These are phyloP conservation scores for Habrosyne pyritoides DNA, from an alignment of 2,888 invertebrate genomes.

Conservation along the genomic window DNA sequence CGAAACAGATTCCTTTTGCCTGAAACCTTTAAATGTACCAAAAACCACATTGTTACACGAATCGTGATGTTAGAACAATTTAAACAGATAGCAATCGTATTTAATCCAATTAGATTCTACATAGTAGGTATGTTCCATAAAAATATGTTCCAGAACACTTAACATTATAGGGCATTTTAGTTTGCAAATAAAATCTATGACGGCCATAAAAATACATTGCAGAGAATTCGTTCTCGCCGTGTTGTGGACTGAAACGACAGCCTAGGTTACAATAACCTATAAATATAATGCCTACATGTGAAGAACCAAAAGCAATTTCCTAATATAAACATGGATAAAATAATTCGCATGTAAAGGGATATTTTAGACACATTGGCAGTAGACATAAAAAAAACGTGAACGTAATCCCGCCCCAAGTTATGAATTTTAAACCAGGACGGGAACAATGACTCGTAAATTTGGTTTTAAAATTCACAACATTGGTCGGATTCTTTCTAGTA, in stretches of 20 bases:
- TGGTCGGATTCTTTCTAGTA: slow-evolving; percentile 14
- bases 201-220: no score
- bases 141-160: neutral
- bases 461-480: slow-evolving; percentile 30
- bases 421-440: slow-evolving; percentile 29
- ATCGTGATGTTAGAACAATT: neutral
- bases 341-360: no score
- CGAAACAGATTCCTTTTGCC: slow-evolving; percentile 23
- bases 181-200: no score
- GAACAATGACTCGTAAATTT: slow-evolving; percentile 31
- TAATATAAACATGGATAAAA: no score
- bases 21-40: slow-evolving; percentile 4
- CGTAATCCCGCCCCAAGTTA: slow-evolving; percentile 19
- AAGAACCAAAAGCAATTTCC: no score
- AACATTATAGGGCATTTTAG: no score
- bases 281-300: no score
- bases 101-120: neutral
- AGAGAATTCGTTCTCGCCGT: no score
- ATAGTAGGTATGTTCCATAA: neutral
- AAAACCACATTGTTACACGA: neutral
- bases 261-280: no score
- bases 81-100: neutral
- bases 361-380: neutral
- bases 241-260: no score
- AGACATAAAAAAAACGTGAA: slow-evolving; percentile 12